Evolutionary conservation across 2,888 invertebrate genomes (phyloP), one percentile per base, ranked within the genome.

Genomic region (Himalopsyche anomala): DNA sequence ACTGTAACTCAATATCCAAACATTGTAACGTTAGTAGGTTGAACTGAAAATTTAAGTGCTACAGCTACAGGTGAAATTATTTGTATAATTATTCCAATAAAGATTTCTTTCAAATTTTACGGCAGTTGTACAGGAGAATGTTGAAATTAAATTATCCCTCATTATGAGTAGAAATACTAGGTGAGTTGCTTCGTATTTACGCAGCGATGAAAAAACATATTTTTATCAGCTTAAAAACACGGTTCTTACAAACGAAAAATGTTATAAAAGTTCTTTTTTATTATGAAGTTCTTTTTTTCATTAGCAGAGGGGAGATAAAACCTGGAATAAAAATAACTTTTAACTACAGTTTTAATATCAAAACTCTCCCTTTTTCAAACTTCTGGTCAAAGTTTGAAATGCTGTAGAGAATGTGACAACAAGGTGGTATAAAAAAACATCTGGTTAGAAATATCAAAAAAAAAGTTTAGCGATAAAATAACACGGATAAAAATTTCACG

Each of bases 231-330:
- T n/a, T 62, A 62, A 62, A 55, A 62, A 62, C 62, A 62, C 62
- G 62, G 19, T 28, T 62, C 62, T 19, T 62, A 62, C 19, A 62
- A 62, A 62, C 62, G 62, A 8, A 62, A 62, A 62, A 62, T 62
- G 62, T 19, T 62, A 28, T 28, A 4, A 62, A 62, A 62, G 62
- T 62, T 28, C 62, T 19, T 62, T 62, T 62, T 62, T 62, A 62
- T 62, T 62, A 62, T 62, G 62, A 62, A 62, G 62, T 62, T 62
- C 62, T 62, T 62, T 62, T 62, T 62, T 62, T 62, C 62, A 62
- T 62, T 62, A 62, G 62, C 62, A 62, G 62, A 62, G 62, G 62
- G 62, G 62, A 62, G 62, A 62, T 62, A 62, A 62, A 62, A 62
- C 62, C 62, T 62, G 62, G 62, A 62, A 62, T 19, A 62, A 62